A percentile compares a stretch with the other conserved stretches of the same genome.
Conservation (phyloP, 2,113 vertebrate species). For the Edolisoma coerulescens region DNA sequence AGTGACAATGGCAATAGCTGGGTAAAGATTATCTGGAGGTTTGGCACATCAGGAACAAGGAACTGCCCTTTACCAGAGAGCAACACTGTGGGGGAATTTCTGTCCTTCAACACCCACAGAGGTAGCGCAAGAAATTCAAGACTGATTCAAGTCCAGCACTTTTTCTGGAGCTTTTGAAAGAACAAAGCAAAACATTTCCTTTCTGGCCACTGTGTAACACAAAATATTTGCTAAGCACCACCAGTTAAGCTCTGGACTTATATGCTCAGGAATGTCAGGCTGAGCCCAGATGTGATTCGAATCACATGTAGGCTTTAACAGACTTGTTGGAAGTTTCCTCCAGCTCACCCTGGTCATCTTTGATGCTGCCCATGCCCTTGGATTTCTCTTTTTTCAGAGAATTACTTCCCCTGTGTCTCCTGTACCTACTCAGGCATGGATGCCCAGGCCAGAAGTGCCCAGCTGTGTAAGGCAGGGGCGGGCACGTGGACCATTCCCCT, state of each 20-base stretch:
- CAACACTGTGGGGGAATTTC: not conserved
- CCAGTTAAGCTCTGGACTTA: not conserved
- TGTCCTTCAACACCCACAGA: not conserved
- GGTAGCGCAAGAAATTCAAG: not conserved
- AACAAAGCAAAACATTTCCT: not conserved
- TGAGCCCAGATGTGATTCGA: not conserved
- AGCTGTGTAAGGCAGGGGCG: not conserved
- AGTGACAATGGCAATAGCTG: not conserved
- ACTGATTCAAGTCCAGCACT: not conserved
- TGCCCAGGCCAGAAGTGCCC: not conserved
- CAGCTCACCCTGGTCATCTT: not conserved
- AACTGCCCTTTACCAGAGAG: not conserved
- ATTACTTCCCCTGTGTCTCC: not conserved
- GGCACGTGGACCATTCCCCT: rapidly evolving
- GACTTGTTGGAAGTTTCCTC: not conserved
- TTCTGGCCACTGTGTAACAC: not conserved
- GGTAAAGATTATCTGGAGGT: not conserved
- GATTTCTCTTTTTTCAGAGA: not conserved
- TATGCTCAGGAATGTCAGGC: not conserved
- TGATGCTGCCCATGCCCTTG: not conserved
- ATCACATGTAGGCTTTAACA: not conserved
- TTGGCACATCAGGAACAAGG: not conserved
- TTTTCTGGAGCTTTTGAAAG: not conserved
- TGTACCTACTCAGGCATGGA: rapidly evolving
- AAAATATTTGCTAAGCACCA: not conserved